Conservation (phyloP, 2,888 invertebrate species). For the Scaeva pyrastri region DNA sequence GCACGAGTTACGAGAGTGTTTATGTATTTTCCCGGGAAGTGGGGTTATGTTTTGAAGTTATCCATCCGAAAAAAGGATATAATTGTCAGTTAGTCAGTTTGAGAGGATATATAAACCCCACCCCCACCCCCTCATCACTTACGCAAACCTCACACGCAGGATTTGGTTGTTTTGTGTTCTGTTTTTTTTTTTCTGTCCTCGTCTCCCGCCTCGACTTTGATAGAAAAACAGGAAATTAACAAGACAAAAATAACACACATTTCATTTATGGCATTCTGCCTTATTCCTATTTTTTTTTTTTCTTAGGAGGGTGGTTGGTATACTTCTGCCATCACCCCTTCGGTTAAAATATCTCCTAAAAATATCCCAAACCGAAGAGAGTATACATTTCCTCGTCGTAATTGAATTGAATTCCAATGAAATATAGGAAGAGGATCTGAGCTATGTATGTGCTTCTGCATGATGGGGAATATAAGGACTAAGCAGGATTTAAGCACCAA, state of each 20-base stretch:
- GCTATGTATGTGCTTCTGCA: neutral
- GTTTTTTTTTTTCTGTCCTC: neutral
- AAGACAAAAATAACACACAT: constrained; percentile 71
- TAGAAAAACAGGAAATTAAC: constrained; percentile 70
- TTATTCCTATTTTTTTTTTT: neutral
- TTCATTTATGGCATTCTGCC: constrained; percentile 69
- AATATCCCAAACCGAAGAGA: constrained; percentile 19
- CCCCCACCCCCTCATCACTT: neutral
- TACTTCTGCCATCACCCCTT: constrained; percentile 28
- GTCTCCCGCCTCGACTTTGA: neutral
- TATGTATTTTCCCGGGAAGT: neutral
- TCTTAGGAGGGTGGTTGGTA: neutral
- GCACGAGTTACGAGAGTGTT: too few relatives aligned
- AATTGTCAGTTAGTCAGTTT: constrained; percentile 75
- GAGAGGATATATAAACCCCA: constrained; percentile 36
- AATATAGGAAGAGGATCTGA: neutral
- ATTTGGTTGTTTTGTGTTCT: constrained; percentile 10
- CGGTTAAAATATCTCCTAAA: neutral
- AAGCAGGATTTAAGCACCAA: constrained; percentile 61
- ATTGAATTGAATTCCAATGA: constrained; percentile 74
- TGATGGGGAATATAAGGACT: constrained; percentile 9
- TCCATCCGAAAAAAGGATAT: constrained; percentile 74
- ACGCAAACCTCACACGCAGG: constrained; percentile 3
- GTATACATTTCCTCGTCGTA: constrained; percentile 72
- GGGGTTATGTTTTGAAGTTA: constrained; percentile 32